These are phyloP conservation scores for Natrix natrix DNA, from an alignment of 2,797 vertebrate species.

Conservation along the genomic window DNA sequence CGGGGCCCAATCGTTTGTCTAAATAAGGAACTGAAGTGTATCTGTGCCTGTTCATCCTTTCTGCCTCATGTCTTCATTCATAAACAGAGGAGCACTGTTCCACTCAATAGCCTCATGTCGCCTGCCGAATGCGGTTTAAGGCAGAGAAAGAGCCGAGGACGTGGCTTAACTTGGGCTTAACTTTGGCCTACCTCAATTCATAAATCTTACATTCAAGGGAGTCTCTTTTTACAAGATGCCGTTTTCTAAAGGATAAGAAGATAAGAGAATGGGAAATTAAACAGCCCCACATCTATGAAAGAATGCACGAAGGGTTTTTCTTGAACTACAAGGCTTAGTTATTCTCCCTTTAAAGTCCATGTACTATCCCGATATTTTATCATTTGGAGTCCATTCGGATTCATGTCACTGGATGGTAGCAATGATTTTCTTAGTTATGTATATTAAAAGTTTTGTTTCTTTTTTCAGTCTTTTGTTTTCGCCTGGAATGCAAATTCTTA, in stretches of 20 bases:
- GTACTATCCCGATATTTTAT: not conserved
- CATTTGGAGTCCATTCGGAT: not conserved
- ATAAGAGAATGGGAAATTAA: not conserved
- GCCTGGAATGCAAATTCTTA: not conserved
- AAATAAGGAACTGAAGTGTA: not conserved
- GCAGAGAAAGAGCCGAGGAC: not conserved
- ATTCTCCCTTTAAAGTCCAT: not conserved
- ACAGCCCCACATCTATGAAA: not conserved
- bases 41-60: not conserved
- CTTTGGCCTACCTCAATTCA: not conserved
- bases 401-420: not conserved
- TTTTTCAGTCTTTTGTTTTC: not conserved
- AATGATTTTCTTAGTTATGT: not conserved
- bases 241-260: not conserved
- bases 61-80: not conserved
- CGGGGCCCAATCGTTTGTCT: not conserved
- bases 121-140: not conserved
- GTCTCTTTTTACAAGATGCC: not conserved
- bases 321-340: not conserved
- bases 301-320: not conserved
- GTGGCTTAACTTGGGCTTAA: no score
- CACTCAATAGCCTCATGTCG: not conserved
- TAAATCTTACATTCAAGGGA: not conserved
- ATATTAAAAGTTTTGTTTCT: not conserved
- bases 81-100: not conserved